Conservation (phyloP, 2,797 vertebrate species). For the Distichodus sexfasciatus region DNA sequence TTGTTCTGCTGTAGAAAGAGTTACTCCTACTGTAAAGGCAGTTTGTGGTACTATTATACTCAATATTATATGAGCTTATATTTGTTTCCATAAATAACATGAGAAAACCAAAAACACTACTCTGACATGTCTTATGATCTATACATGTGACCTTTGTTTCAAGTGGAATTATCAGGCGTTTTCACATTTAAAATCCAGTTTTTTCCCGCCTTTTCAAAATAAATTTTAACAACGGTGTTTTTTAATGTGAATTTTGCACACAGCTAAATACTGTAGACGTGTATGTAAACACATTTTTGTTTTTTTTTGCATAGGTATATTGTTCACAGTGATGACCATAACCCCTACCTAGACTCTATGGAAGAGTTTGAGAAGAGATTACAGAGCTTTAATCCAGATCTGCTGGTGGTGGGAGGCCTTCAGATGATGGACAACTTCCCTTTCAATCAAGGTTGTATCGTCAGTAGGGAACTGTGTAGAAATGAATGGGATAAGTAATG, state of each 20-base stretch:
- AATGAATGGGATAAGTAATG: background rate
- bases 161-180: no score
- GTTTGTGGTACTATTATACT: no score
- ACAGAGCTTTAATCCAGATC: conserved; percentile 69
- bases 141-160: no score
- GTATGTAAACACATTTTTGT: background rate
- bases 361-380: conserved; percentile 76
- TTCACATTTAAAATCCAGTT: no score
- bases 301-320: conserved; percentile 77
- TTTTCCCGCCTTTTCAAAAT: no score
- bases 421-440: conserved; percentile 89
- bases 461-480: background rate
- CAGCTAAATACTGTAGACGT: background rate
- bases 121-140: no score
- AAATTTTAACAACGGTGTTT: no score
- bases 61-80: no score
- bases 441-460: conserved; percentile 69
- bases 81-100: no score
- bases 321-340: conserved; percentile 81
- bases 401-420: conserved; percentile 80
- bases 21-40: no score
- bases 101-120: no score
- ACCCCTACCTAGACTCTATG: conserved; percentile 80
- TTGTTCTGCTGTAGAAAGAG: no score
- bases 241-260: background rate